Percentiles rank a stretch among this genome's conserved stretches.
Evolutionary conservation across 2,888 invertebrate species (phyloP).

Genomic region (Leucophenga montana): DNA sequence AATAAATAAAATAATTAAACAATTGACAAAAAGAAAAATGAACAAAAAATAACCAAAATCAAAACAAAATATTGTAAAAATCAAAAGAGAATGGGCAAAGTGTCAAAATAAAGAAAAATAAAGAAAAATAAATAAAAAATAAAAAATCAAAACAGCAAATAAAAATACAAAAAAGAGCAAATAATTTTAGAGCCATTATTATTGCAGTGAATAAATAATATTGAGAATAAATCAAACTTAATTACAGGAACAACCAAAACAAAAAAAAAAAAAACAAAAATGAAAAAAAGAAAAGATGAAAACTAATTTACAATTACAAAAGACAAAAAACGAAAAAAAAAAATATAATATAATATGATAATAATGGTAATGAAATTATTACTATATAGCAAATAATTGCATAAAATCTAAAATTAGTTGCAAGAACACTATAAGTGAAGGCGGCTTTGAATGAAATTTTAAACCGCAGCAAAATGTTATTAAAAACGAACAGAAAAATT

Average conservation of each 20-base stretch:
- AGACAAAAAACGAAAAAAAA: constrained; percentile 37
- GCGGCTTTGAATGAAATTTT: neutral
- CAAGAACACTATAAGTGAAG: neutral
- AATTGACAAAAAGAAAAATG: constrained; percentile 30
- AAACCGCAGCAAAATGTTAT: no score
- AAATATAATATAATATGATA: constrained; percentile 51
- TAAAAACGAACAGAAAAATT: neutral
- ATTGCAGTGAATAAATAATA: constrained; percentile 34
- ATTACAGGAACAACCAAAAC: constrained; percentile 56
- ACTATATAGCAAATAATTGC: constrained; percentile 17
- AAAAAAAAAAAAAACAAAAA: constrained; percentile 37
- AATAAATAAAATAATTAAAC: constrained; percentile 30
- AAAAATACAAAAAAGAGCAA: constrained; percentile 37
- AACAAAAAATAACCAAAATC: constrained; percentile 19
- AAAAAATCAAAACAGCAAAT: constrained; percentile 47
- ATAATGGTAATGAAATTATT: constrained; percentile 25
- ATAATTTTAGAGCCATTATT: constrained; percentile 28
- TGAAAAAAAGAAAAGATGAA: constrained; percentile 23
- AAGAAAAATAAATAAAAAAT: constrained; percentile 15
- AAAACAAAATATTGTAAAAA: constrained; percentile 26
- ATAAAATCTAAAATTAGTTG: constrained; percentile 15
- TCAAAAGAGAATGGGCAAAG: constrained; percentile 31
- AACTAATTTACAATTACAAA: constrained; percentile 21
- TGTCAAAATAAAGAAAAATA: constrained; percentile 19
- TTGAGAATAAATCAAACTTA: constrained; percentile 64